Base-by-base conservation (phyloP, 1,140 invertebrate genomes). In the Aphelenchoides besseyi region DNA sequence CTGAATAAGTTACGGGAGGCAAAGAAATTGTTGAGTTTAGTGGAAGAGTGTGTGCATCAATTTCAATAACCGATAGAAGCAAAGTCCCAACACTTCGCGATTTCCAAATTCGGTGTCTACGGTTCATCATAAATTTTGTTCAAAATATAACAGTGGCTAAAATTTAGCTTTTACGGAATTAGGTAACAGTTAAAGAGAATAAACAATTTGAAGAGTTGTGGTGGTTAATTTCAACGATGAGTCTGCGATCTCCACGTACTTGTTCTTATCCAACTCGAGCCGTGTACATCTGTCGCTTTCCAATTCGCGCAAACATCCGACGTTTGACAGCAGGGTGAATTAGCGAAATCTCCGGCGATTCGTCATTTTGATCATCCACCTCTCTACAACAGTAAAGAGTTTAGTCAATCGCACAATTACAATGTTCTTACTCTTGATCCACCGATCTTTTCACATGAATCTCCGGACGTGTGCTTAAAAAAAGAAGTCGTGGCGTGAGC, bases 1-100 rank as follows among this genome's bases (percentile, higher is more conserved):
- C 54, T 78, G 53, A 59, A 79, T 8, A 68, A 48, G 55, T 68
- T 78, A n/a, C 18, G 33, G n/a, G 54, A 78, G 35, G 68, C 73
- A 28, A 68, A 68, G 26, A 66, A 79, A 48, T 53, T 78, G 32
- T 67, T 18, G 28, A 53, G 73, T 8, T 54, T 23, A 23, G 71
- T 78, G 59, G 30, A 70, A 16, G 18, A 68, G 54, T 78, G 76
- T 55, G 53, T 66, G 1, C 26, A 77, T 23, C 36, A 71, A 29
- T 76, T 74, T 36, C 16, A 70, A 8, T 18, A 69, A n/a, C 57
- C 16, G 57, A 16, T 16, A 53, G 57, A 16, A 16, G n/a, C 29
- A 59, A 59, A 32, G 55, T 32, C 23, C 3, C 55, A 32, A 32
- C 18, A 26, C 18, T 59, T 59, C 55, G 18, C 55, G 3, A n/a